Evolutionary conservation across 1,140 invertebrate genomes (phyloP), one percentile per base, ranked within the genome.

Genomic region (Saccostrea echinata): DNA sequence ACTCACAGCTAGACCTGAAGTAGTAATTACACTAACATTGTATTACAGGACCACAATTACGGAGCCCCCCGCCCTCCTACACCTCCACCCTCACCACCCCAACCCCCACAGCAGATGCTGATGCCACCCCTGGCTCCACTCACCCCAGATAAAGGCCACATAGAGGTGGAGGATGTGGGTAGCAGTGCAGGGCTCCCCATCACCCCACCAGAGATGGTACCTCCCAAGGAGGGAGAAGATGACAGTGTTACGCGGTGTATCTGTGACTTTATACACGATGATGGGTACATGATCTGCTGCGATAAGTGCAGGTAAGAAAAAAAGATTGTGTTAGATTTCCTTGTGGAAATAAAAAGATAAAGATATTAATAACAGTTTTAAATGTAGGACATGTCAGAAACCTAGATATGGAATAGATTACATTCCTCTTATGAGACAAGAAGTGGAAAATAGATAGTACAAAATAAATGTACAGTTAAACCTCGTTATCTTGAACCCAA

Each of bases 221-320:
- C 84, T n/a, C 33, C 35, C 30, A 91, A 91, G 43, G 92, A 93
- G 12, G 92, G 90, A 33, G 92, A 93, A 16, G 91, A 92, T 80
- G 97, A 98, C 92, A 97, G 97, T 87, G 96, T 98, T 80, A 99
- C 98, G 0, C 96, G 98, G 80, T 99, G 98, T 94, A 98, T 99
- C 91, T 99, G 98, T 96, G 98, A 98, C 91, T 98, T 98, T 92
- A 97, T 98, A 55, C 98, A 99, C 94, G 98, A 99, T 94, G 98
- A 99, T 95, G 98, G 98, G 9, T 99, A 99, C 93, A 99, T 99
- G 98, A 99, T 99, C 85, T 98, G 98, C 95, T 99, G 98, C 95
- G 98, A 99, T 94, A 96, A 96, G 84, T 97, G 97, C 94, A 96
- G 96, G 96, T 97, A 96, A 97, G 95, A 55, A 51, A n/a, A 12